phyloP scores from a whole-genome alignment of 1,140 invertebrate species.

The Gryllus bimaculatus region DNA sequence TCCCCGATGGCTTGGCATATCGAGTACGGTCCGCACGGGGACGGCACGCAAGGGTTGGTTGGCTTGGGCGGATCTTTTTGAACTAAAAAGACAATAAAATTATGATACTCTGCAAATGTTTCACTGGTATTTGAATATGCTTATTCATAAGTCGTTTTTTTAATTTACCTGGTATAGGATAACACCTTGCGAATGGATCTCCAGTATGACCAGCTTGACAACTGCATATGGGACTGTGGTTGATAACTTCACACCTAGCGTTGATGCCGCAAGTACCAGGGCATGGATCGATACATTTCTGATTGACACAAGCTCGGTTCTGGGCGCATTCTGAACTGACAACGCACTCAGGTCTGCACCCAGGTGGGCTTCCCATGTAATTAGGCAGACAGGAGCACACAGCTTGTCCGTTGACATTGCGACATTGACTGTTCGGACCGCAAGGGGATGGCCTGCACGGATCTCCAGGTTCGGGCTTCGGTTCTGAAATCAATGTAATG shows the following conservation, averaged over 20 bases:
- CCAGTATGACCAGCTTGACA: slow-evolving; percentile 50
- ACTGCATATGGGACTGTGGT: slow-evolving; percentile 51
- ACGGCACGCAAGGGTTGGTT: slow-evolving; percentile 39
- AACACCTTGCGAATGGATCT: slow-evolving; percentile 48
- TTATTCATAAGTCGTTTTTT: background rate
- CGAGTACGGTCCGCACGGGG: slow-evolving; percentile 63
- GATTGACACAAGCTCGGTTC: slow-evolving; percentile 48
- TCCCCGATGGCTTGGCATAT: slow-evolving; percentile 46
- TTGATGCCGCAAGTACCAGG: slow-evolving; percentile 52
- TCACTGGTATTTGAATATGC: no score
- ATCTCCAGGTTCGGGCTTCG: slow-evolving; percentile 22
- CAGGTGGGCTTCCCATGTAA: slow-evolving; percentile 64
- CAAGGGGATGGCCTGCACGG: slow-evolving; percentile 31
- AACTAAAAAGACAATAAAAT: background rate
- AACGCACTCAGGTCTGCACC: slow-evolving; percentile 29
- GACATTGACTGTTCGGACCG: slow-evolving; percentile 34
- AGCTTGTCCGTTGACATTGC: slow-evolving; percentile 33
- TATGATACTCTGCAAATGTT: no score
- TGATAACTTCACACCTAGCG: slow-evolving; percentile 52
- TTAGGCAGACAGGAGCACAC: slow-evolving; percentile 59
- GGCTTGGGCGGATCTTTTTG: background rate
- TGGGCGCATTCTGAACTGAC: slow-evolving; percentile 50
- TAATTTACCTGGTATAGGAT: slow-evolving; percentile 27
- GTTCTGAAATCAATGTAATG: slow-evolving; percentile 23
- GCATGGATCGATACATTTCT: slow-evolving; percentile 58